These are phyloP conservation scores for Phyllostomus hastatus DNA, from an alignment of 2,113 vertebrate species.

Conservation along the genomic window DNA sequence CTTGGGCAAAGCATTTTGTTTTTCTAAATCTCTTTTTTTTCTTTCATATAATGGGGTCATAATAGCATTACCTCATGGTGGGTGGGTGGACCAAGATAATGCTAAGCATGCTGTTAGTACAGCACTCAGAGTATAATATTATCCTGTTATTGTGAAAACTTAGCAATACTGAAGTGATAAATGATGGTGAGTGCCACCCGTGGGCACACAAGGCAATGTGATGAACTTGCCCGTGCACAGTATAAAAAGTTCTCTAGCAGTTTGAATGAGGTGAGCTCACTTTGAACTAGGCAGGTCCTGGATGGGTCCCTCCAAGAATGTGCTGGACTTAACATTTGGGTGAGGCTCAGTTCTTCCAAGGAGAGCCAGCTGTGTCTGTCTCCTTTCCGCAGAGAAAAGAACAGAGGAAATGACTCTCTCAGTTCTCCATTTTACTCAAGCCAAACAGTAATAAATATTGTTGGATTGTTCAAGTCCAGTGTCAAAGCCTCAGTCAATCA, in stretches of 20 bases:
- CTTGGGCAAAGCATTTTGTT: neutral
- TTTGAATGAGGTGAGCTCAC: neutral
- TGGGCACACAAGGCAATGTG: neutral
- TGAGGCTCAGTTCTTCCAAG: neutral
- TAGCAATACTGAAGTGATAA: neutral
- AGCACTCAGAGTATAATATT: neutral
- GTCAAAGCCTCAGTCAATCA: neutral
- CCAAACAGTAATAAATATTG: slow-evolving; percentile 41
- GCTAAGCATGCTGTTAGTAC: neutral
- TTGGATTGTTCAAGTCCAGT: neutral
- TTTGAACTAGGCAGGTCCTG: neutral
- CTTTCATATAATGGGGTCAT: neutral
- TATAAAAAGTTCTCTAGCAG: neutral
- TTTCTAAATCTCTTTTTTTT: neutral
- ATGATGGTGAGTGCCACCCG: fast-evolving
- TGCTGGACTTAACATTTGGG: neutral
- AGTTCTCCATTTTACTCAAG: slow-evolving; percentile 12
- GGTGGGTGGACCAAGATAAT: neutral
- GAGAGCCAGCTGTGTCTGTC: slow-evolving; percentile 40
- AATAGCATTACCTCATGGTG: neutral
- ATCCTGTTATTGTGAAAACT: neutral
- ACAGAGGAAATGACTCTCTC: slow-evolving; percentile 53
- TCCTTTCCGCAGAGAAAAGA: slow-evolving; percentile 34
- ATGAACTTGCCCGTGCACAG: fast-evolving
- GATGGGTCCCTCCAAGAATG: neutral